Evolutionary conservation across 2,797 vertebrate genomes (phyloP), one percentile per base, ranked within the genome.

Genomic region (Philypnodon macrostomus): DNA sequence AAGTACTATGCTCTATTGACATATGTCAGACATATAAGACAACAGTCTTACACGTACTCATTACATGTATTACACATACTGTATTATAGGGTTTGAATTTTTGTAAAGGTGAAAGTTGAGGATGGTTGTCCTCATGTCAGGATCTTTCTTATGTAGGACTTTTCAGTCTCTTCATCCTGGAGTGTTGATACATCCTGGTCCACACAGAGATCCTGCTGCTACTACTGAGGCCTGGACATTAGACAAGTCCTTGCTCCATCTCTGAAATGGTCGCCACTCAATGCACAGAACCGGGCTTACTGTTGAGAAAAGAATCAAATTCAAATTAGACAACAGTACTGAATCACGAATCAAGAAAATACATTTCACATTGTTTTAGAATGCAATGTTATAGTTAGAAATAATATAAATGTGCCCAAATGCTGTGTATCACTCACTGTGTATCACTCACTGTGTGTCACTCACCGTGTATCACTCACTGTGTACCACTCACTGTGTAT

Each of bases 281-380:
- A 63, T 65, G 67, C 61, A 44, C 45, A 57, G 55, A 67, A 45
- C 57, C 8, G 50, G 59, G 16, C 76, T 87, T 87, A 88, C 83
- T 87, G 81, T 63, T 47, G 75, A 63, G 75, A 39, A 73, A 53
- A 80, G 17, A 69, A n/a, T n/a, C n/a, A 58, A 13, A 58, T 62
- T 16, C 46, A 53, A 41, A 29, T 47, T 3, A n/a, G 63, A n/a
- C n/a, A n/a, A n/a, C n/a, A n/a, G n/a, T n/a, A n/a, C n/a, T n/a
- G n/a, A n/a, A n/a, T n/a, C n/a, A n/a, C n/a, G n/a, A n/a, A n/a
- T n/a, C n/a, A n/a, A n/a, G n/a, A n/a, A n/a, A n/a, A n/a, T n/a
- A n/a, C n/a, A n/a, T n/a, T n/a, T n/a, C n/a, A n/a, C n/a, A n/a
- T n/a, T n/a, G n/a, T n/a, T n/a, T n/a, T n/a, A n/a, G n/a, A n/a